A percentile compares a stretch with the other conserved stretches of the same genome.
These are phyloP conservation scores for Standfussiana lucernea DNA, from an alignment of 2,888 invertebrate genomes.

Conservation along the genomic window DNA sequence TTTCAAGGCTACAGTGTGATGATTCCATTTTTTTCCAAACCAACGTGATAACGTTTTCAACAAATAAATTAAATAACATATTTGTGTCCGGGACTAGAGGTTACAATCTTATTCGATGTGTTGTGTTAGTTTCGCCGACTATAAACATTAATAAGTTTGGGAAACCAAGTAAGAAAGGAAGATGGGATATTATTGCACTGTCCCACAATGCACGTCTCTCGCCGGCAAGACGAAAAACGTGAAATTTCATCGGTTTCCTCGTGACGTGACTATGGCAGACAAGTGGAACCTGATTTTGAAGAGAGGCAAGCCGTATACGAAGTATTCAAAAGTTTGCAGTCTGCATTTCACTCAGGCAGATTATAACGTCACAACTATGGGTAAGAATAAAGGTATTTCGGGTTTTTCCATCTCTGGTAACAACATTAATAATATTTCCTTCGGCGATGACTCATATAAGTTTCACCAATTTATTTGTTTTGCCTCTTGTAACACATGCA, in stretches of 20 bases:
- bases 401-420: conserved; percentile 82
- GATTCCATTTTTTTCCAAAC: conserved; percentile 86
- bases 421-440: conserved; percentile 74
- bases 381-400: conserved; percentile 89
- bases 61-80: conserved; percentile 78
- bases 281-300: conserved; percentile 87
- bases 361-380: conserved; percentile 89
- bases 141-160: conserved; percentile 65
- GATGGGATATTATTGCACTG: conserved; percentile 90
- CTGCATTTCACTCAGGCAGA: conserved; percentile 87
- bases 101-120: conserved; percentile 73
- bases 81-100: conserved; percentile 67
- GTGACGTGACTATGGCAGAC: conserved; percentile 83
- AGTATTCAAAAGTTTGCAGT: conserved; percentile 89
- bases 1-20: conserved; percentile 89
- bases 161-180: conserved; percentile 68
- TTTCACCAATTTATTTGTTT: conserved; percentile 69
- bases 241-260: conserved; percentile 88
- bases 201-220: conserved; percentile 89
- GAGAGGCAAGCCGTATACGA: conserved; percentile 88
- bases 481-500: conserved; percentile 33
- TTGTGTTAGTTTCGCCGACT: conserved; percentile 67
- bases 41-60: conserved; percentile 88
- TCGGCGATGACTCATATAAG: conserved; percentile 75
- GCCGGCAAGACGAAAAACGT: conserved; percentile 90